phyloP scores from a whole-genome alignment of 2,888 invertebrate genomes.

The Taphrorychus bicolor region DNA sequence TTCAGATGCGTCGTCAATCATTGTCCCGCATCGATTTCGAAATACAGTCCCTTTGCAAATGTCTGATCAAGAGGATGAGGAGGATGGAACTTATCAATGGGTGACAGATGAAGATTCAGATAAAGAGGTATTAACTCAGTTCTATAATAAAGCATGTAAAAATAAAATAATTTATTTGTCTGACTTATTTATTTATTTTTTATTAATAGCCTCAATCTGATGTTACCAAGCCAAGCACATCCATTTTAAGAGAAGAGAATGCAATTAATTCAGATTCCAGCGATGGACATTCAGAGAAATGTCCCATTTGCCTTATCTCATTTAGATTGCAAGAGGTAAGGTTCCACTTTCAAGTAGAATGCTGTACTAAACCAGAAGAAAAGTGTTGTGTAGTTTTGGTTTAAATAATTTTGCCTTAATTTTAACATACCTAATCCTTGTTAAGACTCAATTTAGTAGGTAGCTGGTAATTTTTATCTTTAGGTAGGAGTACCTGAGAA shows the following conservation, averaged over 20 bases:
- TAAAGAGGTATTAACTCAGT: no score
- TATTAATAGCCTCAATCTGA: not conserved
- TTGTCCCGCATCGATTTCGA: conserved; percentile 37
- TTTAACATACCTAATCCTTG: no score
- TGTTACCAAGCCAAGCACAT: not conserved
- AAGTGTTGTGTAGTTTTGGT: no score
- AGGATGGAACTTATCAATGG: conserved; percentile 46
- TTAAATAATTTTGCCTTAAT: no score
- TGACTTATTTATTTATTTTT: not conserved
- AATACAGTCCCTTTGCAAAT: conserved; percentile 45
- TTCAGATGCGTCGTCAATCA: not conserved
- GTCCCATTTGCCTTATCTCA: conserved; percentile 86
- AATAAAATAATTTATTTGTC: not conserved
- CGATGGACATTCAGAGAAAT: conserved; percentile 74
- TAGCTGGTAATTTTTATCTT: no score
- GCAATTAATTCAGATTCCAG: conserved; percentile 52
- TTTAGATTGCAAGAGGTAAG: conserved; percentile 58
- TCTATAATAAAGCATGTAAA: not conserved
- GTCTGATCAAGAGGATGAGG: conserved; percentile 42
- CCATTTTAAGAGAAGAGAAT: conserved; percentile 28
- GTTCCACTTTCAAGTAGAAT: no score
- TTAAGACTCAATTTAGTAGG: no score
- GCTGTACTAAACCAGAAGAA: no score
- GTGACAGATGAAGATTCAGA: conserved; percentile 34
- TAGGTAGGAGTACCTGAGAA: conserved; percentile 80